Percentiles rank a stretch among this genome's conserved stretches.
Evolutionary conservation across 2,888 invertebrate genomes (phyloP).

Genomic region (Beris chalybata): DNA sequence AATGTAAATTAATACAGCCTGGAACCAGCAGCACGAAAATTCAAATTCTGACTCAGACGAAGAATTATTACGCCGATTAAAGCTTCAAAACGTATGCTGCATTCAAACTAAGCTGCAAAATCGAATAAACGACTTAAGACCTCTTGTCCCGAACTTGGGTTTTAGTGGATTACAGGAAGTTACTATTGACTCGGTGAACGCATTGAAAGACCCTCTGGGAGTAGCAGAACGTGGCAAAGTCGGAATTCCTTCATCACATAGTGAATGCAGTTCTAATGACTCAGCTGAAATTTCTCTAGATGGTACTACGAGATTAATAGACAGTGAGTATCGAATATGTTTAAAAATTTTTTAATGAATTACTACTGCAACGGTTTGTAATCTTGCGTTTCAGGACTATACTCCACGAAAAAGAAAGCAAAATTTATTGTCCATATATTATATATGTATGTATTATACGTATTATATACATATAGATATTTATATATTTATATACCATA

Average conservation of each 20-base stretch:
- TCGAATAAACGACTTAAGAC: constrained; percentile 51
- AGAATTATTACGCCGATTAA: constrained; percentile 63
- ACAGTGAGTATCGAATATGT: too few species aligned
- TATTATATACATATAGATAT: too few species aligned
- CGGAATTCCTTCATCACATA: constrained; percentile 55
- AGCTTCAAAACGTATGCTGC: constrained; percentile 56
- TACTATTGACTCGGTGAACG: constrained; percentile 50
- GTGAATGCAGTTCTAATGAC: constrained; percentile 56
- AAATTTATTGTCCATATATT: too few species aligned
- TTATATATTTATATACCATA: too few species aligned
- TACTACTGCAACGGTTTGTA: too few species aligned
- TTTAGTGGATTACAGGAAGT: constrained; percentile 52
- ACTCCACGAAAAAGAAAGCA: too few species aligned
- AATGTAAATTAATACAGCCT: constrained; percentile 44
- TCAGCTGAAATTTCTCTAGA: too few species aligned
- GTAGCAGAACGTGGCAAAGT: constrained; percentile 56
- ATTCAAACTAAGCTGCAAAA: constrained; percentile 49
- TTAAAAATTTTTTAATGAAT: too few species aligned
- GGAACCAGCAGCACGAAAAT: constrained; percentile 54
- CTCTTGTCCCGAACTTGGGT: constrained; percentile 47
- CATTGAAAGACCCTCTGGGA: constrained; percentile 53
- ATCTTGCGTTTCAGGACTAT: too few species aligned
- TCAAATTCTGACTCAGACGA: constrained; percentile 76
- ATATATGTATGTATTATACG: too few species aligned
- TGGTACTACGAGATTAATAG: too few species aligned